These are phyloP conservation scores for Oxyteleia sp. DNA, from an alignment of 2,888 invertebrate genomes.

Conservation along the genomic window DNA sequence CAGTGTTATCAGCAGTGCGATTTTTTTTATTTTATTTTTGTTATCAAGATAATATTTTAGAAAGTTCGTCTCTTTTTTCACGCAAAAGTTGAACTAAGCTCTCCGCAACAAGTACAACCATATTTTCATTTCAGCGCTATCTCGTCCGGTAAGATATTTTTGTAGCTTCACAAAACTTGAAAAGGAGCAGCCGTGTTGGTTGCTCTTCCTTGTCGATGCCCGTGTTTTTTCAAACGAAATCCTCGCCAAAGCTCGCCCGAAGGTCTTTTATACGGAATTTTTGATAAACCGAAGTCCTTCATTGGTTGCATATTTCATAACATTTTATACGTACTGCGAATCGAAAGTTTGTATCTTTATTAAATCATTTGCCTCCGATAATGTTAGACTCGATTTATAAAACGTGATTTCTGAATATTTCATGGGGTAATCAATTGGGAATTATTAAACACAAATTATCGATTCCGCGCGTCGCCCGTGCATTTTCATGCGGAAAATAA, in stretches of 20 bases:
- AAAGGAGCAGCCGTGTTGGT: conserved; percentile 44
- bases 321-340: conserved; percentile 49
- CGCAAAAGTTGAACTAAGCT: conserved; percentile 55
- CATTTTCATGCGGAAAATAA: neutral
- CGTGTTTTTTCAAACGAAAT: conserved; percentile 61
- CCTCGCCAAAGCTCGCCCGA: conserved; percentile 42
- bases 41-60: conserved; percentile 61
- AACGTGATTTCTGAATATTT: conserved; percentile 3
- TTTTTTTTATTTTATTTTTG: too few relatives aligned
- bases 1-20: too few relatives aligned
- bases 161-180: conserved; percentile 61
- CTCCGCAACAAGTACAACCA: conserved; percentile 64
- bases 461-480: neutral
- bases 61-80: conserved; percentile 41
- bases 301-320: conserved; percentile 65
- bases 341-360: conserved; percentile 46
- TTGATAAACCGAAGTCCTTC: conserved; percentile 56
- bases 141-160: conserved; percentile 64
- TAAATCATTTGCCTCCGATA: conserved; percentile 32
- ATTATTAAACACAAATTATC: conserved; percentile 29
- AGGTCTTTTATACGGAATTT: conserved; percentile 61
- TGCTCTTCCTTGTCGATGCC: conserved; percentile 50
- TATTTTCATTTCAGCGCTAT: conserved; percentile 68
- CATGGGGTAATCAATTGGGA: conserved; percentile 4
- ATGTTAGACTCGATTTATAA: conserved; percentile 4